Base-by-base conservation (phyloP, 2,888 invertebrate genomes). In the Leistus spinibarbis region DNA sequence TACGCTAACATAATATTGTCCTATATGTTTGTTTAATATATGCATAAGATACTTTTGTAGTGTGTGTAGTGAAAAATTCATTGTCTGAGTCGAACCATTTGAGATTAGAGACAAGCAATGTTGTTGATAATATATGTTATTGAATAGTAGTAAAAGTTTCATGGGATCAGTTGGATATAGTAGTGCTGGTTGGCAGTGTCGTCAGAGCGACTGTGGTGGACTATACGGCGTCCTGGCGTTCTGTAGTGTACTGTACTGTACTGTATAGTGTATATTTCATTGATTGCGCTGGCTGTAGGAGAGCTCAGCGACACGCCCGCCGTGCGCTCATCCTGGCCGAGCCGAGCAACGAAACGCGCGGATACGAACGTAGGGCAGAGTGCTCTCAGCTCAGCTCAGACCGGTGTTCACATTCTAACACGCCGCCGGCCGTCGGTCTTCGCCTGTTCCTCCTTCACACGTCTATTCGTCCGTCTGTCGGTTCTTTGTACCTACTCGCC, bases 321-420 rank as follows among this genome's bases (percentile, higher is more conserved):
- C 81, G 81, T 16, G 60, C 17, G 60, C 60, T 60, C 60, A 60
- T 60, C 60, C 60, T 60, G 60, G 69, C 69, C 17, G 64, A 82
- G 84, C 82, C 84, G 85, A 85, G 85, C 85, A 85, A 85, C 85
- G 85, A 85, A 85, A 85, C 85, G 85, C 85, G 82, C 81, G 81
- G 27, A 64, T 64, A 64, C 64, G 22, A 64, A 23, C 64, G 64
- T 20, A 64, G 64, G 24, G 64, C 24, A 24, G 23, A 23, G 20
- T 16, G 64, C 64, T 64, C 64, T 64, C 16, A 23, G 20, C 64
- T 64, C 16, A 23, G 20, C 64, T 64, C 27, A 23, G 24, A 23
- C 17, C 16, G 16, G 64, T 64, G 27, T 23, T 40, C 64, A 27
- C 64, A 64, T 10, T 23, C 64, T 23, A 23, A 23, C 23, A 16